A percentile compares a stretch with the other conserved stretches of the same genome.
Evolutionary conservation across 2,113 vertebrate species (phyloP).

Genomic region (Sorex fumeus): DNA sequence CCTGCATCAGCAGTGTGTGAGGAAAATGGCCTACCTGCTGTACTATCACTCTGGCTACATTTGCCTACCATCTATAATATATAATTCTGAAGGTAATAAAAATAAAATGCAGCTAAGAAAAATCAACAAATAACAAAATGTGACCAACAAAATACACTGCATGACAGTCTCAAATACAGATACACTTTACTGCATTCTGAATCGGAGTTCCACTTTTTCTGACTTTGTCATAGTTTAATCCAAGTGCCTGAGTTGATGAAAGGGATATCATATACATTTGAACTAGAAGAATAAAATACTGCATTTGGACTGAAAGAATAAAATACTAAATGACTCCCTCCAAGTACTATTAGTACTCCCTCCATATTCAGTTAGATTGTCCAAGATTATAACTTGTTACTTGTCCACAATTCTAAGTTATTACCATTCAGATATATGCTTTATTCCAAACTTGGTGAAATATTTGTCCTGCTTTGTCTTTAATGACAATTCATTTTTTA

Average conservation of each 20-base stretch:
- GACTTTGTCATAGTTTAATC: not conserved
- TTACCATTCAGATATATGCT: not conserved
- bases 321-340: not conserved
- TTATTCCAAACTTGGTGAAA: not conserved
- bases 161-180: not conserved
- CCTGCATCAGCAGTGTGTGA: too few species aligned
- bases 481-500: not conserved
- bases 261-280: not conserved
- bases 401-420: not conserved
- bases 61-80: not conserved
- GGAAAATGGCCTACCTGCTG: too few species aligned
- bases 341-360: not conserved
- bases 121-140: constrained; percentile 4
- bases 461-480: not conserved
- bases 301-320: not conserved
- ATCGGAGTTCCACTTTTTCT: not conserved
- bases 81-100: constrained; percentile 17
- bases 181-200: not conserved
- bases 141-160: not conserved
- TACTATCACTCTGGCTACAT: too few species aligned
- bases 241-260: not conserved
- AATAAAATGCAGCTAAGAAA: not conserved
- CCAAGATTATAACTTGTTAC: not conserved
- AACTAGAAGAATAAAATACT: not conserved
- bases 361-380: not conserved